Evolutionary conservation across 2,113 vertebrate species (phyloP).

Genomic region (Pan troglodytes): NHGRI_mPanTro3-v2.1_pri NC_072403.2:100203501-100204000

Average conservation of each 20-base stretch:
- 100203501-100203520: neutral
- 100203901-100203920: neutral
- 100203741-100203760: neutral
- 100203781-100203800: neutral
- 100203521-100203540: neutral
- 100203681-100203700: conserved; percentile 16
- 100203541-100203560: neutral
- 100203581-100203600: conserved; percentile 23
- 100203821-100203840: neutral
- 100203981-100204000: neutral
- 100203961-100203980: neutral
- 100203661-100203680: conserved; percentile 12
- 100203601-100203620: conserved; percentile 19
- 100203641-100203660: neutral
- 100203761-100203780: neutral
- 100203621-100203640: conserved; percentile 36
- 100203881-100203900: neutral
- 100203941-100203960: neutral
- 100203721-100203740: neutral
- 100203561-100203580: neutral
- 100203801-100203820: neutral
- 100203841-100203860: neutral
- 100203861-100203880: neutral
- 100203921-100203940: neutral
- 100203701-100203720: neutral